Evolutionary conservation across 1,140 invertebrate species (phyloP).

Genomic region (Neodiprion virginianus): DNA sequence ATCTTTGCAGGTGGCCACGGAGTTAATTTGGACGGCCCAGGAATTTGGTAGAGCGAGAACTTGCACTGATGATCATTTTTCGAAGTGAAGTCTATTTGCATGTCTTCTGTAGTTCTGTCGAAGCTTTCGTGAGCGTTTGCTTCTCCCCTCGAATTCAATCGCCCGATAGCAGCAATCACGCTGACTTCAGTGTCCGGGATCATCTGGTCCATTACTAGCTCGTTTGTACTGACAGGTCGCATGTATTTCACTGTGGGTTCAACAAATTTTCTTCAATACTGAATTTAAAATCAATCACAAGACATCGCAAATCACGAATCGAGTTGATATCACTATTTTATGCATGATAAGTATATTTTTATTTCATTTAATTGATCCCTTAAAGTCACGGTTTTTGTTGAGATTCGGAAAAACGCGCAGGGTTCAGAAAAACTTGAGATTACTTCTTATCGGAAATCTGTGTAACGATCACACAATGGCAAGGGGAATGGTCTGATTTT

Average conservation of each 20-base stretch:
- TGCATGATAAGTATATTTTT: background rate
- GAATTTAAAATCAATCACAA: background rate
- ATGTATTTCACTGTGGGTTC: conserved; percentile 70
- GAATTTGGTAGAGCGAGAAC: conserved; percentile 56
- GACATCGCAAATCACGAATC: background rate
- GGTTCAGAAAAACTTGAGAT: too few relatives aligned
- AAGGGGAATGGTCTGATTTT: too few relatives aligned
- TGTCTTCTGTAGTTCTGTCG: conserved; percentile 77
- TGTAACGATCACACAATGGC: too few relatives aligned
- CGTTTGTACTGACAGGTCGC: conserved; percentile 77
- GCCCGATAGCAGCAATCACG: conserved; percentile 89
- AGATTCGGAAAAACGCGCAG: too few relatives aligned
- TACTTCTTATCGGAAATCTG: too few relatives aligned
- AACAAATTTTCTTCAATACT: background rate
- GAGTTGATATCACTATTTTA: too few relatives aligned
- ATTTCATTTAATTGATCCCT: background rate
- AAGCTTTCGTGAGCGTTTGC: conserved; percentile 79
- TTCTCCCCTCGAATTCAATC: conserved; percentile 78
- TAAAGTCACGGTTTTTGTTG: too few relatives aligned
- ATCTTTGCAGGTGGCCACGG: conserved; percentile 74
- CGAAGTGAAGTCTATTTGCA: conserved; percentile 76
- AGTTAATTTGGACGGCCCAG: conserved; percentile 54
- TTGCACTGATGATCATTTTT: conserved; percentile 61
- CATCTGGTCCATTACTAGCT: conserved; percentile 72
- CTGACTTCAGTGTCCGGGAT: conserved; percentile 74